These are phyloP conservation scores for Pogonocherus hispidulus DNA, from an alignment of 2,888 invertebrate genomes.

Conservation along the genomic window DNA sequence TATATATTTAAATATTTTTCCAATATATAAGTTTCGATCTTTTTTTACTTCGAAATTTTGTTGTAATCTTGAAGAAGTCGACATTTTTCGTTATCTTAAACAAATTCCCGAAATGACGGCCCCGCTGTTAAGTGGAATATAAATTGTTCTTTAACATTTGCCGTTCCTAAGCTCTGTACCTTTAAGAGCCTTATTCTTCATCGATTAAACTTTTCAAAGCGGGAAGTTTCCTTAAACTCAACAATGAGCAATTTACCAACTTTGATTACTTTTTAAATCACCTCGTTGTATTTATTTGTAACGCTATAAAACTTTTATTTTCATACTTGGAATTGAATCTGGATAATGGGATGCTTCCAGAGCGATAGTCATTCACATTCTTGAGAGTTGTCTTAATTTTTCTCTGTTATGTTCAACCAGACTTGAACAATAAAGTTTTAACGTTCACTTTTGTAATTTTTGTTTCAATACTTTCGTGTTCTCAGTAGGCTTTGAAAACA, in stretches of 20 bases:
- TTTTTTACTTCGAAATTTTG: no score
- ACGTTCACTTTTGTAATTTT: no score
- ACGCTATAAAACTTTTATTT: constrained; percentile 46
- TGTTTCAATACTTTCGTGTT: no score
- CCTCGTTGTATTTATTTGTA: constrained; percentile 48
- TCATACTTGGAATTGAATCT: constrained; percentile 38
- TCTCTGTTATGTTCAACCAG: neutral
- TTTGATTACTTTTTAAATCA: constrained; percentile 64
- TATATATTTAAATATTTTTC: no score
- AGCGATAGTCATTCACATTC: neutral
- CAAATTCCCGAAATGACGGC: constrained; percentile 52
- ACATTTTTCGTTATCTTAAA: constrained; percentile 45
- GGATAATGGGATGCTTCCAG: constrained; percentile 17
- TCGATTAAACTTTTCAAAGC: constrained; percentile 61
- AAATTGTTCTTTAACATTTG: constrained; percentile 58
- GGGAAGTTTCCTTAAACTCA: constrained; percentile 60
- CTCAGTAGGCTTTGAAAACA: no score
- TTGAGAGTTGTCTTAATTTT: neutral
- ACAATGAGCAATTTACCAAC: constrained; percentile 65
- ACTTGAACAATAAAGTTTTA: neutral
- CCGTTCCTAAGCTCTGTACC: constrained; percentile 49
- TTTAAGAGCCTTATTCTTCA: constrained; percentile 56
- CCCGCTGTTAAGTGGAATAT: constrained; percentile 50
- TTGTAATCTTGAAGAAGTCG: no score
- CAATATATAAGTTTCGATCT: no score